These are phyloP conservation scores for Gymnothorax reevesii DNA, from an alignment of 2,797 vertebrate species.

Conservation along the genomic window DNA sequence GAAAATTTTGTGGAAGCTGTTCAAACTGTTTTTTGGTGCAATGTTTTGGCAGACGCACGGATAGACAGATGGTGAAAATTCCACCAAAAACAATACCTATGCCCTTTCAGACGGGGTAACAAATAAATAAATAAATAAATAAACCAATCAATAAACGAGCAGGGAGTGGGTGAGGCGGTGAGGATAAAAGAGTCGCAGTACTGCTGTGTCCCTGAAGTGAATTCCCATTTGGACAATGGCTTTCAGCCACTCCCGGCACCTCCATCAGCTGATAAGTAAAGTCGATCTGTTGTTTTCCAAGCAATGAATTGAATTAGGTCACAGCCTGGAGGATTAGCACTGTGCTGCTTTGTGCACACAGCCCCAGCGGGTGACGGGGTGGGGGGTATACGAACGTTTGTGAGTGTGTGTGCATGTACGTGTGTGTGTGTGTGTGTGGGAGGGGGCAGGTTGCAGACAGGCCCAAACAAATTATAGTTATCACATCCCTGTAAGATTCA, in stretches of 20 bases:
- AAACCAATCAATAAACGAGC: neutral
- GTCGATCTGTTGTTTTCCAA: constrained; percentile 24
- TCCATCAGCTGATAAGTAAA: constrained; percentile 23
- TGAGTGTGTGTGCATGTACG: neutral
- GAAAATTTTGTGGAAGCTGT: too few species aligned
- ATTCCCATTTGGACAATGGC: constrained; percentile 15
- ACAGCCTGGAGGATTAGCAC: constrained; percentile 20
- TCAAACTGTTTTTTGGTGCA: too few species aligned
- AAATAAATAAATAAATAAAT: neutral
- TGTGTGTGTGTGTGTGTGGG: neutral
- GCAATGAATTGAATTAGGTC: constrained; percentile 25
- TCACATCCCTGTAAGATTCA: neutral
- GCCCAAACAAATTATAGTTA: neutral
- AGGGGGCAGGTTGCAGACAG: neutral
- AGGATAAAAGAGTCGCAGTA: neutral
- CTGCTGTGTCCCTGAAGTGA: constrained; percentile 1
- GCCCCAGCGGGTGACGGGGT: neutral
- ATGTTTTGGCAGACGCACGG: too few species aligned
- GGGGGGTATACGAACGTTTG: neutral
- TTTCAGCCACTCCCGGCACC: constrained; percentile 1
- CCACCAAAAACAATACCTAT: too few species aligned
- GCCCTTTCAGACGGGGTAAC: too few species aligned
- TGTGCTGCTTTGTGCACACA: constrained; percentile 15
- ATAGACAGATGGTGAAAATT: too few species aligned
- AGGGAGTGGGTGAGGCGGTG: neutral